Base-by-base conservation (phyloP, 2,797 vertebrate species). In the Cuculus canorus region DNA sequence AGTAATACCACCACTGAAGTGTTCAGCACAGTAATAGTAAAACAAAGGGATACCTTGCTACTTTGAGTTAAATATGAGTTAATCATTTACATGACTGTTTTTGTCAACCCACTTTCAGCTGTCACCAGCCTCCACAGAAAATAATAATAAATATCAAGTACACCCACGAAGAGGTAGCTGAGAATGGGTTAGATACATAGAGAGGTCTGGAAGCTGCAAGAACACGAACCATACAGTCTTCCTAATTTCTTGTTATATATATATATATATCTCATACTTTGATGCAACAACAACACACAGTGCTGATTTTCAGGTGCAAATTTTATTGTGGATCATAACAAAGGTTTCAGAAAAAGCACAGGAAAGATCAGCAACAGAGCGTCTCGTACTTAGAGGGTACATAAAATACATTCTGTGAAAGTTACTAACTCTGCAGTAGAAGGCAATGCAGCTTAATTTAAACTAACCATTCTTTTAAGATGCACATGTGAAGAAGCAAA, bases 261-360 rank as follows among this genome's bases (percentile, higher is more conserved):
- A 18, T 87, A 52, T 24, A 63, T 32, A 37, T 13, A 57, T n/a
- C 18, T 87, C 73, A 75, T 43, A 69, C 59, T 84, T 61, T 3
- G 7, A 80, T 56, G 45, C 53, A 91, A 86, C 48, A 92, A 81
- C n/a, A 90, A 90, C 41, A 81, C 56, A 45, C 41, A 60, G 56
- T 56, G 56, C 63, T 66, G 71, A 88, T 91, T 96, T 91, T 88
- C 92, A 96, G 91, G 80, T 96, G 88, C 53, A 91, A 70, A 77
- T 90, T 97, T 96, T 97, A 96, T 96, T 96, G 91, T 96, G 93
- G 43, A 84, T 88, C 77, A 43, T 81, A 94, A 92, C 57, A 90
- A 90, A 90, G 25, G 48, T 73, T 85, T 94, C 75, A 86, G 80
- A 75, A 94, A 90, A 94, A 91, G 57, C 83, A 88, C 13, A 82